phyloP scores from a whole-genome alignment of 2,113 vertebrate species.

The Erythrolamprus reginae region DNA sequence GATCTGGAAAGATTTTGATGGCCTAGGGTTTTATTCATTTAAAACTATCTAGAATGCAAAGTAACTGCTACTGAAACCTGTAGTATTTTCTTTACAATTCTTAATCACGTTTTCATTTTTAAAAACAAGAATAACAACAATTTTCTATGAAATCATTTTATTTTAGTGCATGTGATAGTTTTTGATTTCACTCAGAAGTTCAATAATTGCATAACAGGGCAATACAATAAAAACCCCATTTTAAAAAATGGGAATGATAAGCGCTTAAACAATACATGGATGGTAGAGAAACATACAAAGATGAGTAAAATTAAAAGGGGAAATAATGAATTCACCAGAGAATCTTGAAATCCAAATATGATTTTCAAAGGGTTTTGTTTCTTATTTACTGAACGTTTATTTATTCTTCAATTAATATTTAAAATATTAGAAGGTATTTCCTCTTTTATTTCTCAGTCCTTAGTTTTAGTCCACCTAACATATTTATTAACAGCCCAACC shows the following conservation, averaged over 20 bases:
- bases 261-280: not conserved
- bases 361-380: not conserved
- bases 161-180: not conserved
- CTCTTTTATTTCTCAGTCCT: not conserved
- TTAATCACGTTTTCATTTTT: not conserved
- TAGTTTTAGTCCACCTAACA: not conserved
- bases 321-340: not conserved
- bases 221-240: not conserved
- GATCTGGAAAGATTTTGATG: not conserved
- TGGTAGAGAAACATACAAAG: not conserved
- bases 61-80: not conserved
- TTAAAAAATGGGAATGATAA: not conserved
- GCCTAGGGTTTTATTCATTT: not conserved
- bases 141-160: not conserved
- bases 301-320: not conserved
- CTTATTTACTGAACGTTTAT: not conserved
- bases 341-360: not conserved
- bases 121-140: not conserved
- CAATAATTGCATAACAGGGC: not conserved
- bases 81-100: not conserved
- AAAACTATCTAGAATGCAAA: not conserved
- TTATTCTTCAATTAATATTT: not conserved
- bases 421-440: not conserved
- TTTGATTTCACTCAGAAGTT: not conserved
- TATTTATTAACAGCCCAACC: not conserved